These are phyloP conservation scores for Lutjanus erythropterus DNA, from an alignment of 2,113 vertebrate species.

Conservation along the genomic window DNA sequence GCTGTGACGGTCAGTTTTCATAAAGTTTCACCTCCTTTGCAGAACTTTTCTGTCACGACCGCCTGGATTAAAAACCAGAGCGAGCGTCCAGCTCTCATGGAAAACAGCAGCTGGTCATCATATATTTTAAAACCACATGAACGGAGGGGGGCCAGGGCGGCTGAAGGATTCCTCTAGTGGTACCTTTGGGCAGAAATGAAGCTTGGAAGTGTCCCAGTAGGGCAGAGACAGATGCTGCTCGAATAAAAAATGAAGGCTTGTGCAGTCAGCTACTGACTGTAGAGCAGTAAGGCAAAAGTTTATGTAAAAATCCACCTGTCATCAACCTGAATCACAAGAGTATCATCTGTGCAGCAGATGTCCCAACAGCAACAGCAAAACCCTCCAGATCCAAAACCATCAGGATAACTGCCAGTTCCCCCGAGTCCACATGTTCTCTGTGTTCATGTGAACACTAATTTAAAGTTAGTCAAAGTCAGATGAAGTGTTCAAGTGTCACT, in stretches of 20 bases:
- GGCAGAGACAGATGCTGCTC: not conserved
- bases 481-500: no score
- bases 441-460: not conserved
- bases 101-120: constrained; percentile 16
- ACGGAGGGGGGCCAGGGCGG: not conserved
- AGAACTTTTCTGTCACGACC: constrained; percentile 2
- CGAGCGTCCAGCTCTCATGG: not conserved
- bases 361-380: not conserved
- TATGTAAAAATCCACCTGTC: not conserved
- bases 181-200: not conserved
- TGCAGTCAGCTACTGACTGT: not conserved
- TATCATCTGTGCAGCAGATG: not conserved
- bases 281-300: not conserved
- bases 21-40: constrained; percentile 1
- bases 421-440: not conserved
- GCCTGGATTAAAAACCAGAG: not conserved
- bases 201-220: not conserved
- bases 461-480: no score
- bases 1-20: not conserved
- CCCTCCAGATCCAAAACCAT: not conserved
- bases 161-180: not conserved
- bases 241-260: not conserved
- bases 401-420: no score
- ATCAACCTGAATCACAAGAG: not conserved
- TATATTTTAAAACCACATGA: not conserved